Evolutionary conservation across 1,140 invertebrate genomes (phyloP).

Genomic region (Yoshiicerus persimilis): DNA sequence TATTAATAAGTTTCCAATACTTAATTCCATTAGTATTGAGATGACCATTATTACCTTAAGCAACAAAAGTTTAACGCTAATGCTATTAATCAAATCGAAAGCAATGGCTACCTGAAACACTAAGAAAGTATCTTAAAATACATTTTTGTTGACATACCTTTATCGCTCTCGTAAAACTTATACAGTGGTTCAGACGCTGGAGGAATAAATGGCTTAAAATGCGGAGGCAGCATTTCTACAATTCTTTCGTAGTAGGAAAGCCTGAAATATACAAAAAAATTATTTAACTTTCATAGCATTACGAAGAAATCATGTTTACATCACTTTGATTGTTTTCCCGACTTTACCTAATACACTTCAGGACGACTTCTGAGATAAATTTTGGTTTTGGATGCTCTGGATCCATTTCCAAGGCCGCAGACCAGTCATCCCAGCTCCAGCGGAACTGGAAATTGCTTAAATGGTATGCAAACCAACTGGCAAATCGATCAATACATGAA

Average conservation of each 20-base stretch:
- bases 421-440: conserved; percentile 98
- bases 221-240: conserved; percentile 84
- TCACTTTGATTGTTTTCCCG: neutral
- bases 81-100: no score
- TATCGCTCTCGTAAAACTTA: conserved; percentile 78
- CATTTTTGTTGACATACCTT: conserved; percentile 60
- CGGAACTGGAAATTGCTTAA: conserved; percentile 98
- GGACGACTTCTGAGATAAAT: conserved; percentile 90
- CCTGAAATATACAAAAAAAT: conserved; percentile 58
- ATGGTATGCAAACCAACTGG: conserved; percentile 98
- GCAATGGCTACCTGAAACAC: neutral
- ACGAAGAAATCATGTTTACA: neutral
- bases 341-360: conserved; percentile 79
- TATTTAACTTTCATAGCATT: conserved; percentile 8
- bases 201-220: conserved; percentile 84
- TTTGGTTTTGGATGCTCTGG: conserved; percentile 90
- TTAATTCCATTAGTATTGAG: no score
- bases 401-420: conserved; percentile 79
- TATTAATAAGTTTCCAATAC: no score
- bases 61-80: no score
- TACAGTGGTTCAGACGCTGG: conserved; percentile 73
- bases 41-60: no score
- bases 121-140: neutral
- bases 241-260: conserved; percentile 94
- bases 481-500: conserved; percentile 93